These are phyloP conservation scores for Avahi laniger DNA, from an alignment of 2,797 vertebrate genomes.

Conservation along the genomic window DNA sequence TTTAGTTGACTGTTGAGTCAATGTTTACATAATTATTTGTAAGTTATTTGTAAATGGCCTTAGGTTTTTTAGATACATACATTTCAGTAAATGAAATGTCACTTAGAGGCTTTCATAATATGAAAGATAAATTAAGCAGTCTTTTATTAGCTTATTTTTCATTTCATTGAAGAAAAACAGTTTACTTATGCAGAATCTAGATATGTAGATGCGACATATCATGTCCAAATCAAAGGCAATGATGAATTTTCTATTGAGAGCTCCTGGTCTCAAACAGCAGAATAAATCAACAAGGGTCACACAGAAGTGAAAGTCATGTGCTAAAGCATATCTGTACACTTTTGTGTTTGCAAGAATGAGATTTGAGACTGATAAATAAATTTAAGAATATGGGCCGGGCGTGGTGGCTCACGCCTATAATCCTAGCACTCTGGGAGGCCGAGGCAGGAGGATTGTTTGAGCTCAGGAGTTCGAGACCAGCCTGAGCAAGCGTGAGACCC, in stretches of 20 bases:
- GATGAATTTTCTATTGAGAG: neutral
- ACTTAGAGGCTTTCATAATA: neutral
- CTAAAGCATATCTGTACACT: neutral
- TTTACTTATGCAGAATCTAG: neutral
- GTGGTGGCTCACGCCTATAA: too few relatives aligned
- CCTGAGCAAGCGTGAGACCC: too few relatives aligned
- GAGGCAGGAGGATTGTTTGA: too few relatives aligned
- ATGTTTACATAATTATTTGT: conserved; percentile 45
- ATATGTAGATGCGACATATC: neutral
- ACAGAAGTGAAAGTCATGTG: neutral
- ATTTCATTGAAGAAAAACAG: conserved; percentile 7
- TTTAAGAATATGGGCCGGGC: neutral
- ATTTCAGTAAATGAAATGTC: conserved; percentile 47
- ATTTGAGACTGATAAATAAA: neutral
- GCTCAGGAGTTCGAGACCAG: too few relatives aligned
- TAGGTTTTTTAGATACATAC: conserved; percentile 26
- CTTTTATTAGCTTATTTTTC: conserved; percentile 38
- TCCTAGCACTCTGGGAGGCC: too few relatives aligned
- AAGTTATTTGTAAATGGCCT: conserved; percentile 49
- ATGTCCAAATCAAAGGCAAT: neutral
- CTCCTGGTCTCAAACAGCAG: neutral
- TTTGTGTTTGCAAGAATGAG: neutral
- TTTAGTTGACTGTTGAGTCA: conserved; percentile 1
- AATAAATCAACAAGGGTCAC: neutral
- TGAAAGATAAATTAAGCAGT: neutral